Evolutionary conservation across 37 sponge, comb jelly and placozoan genomes (phyloP), one percentile per base, ranked within the genome.

Genomic region (Eunapius fragilis): DNA sequence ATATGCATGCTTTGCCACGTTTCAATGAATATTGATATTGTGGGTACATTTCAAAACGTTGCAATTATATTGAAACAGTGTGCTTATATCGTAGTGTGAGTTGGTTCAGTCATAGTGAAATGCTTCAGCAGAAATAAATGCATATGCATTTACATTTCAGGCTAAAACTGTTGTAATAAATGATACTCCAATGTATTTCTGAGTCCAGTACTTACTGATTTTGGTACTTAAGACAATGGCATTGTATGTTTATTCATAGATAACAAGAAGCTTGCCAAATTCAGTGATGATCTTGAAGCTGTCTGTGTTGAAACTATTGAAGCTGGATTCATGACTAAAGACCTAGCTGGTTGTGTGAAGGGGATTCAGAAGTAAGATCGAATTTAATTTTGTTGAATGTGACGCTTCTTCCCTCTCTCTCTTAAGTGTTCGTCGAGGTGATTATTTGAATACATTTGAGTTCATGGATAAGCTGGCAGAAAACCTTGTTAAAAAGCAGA

Each of bases 391-490:
- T 72, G 13, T 24, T 72, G 31, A 1, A 72, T 33, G 25, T 72
- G 22, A 77, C 22, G 26, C 22, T 9, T 11, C 0, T 37, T 24
- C 69, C n/a, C 32, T 36, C 9, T 33, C 26, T 38, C 41, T 78
- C 31, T 84, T 27, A 58, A 97, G 95, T 37, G 91, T 94, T 48
- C 49, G 78, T 19, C 82, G 93, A 48, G 75, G 82, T 71, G 98
- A 97, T 81, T 97, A 97, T 72, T 85, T 97, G 75, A 95, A 97
- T 79, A 95, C 98, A 2, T 97, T 97, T 87, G 98, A 95, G 36
- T 97, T 97, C 76, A 71, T 97, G 70, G 95, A 97, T 91, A 97
- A 97, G 78, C 48, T 97, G 69, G 95, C 91, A 37, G 98, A 97
- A 24, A 95, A 97, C 81, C 84, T 97, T 33, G 75, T 70, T 41